phyloP scores from a whole-genome alignment of 2,113 vertebrate genomes.

The Platichthys flesus region DNA sequence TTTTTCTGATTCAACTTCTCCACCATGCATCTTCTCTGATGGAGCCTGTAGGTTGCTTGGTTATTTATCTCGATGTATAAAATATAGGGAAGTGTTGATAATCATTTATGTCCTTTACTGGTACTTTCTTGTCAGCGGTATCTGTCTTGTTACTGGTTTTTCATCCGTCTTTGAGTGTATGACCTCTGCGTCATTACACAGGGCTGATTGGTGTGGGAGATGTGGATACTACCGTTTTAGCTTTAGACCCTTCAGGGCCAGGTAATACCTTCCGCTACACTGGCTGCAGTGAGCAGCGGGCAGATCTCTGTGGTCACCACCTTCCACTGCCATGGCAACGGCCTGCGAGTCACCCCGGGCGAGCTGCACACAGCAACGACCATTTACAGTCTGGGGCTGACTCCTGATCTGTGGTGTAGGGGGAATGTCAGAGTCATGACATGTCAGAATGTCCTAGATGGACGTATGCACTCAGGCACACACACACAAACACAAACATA shows the following conservation, averaged over 20 bases:
- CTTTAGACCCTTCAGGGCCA: slow-evolving; percentile 21
- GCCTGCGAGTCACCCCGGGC: slow-evolving; percentile 63
- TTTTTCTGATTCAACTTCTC: slow-evolving; percentile 15
- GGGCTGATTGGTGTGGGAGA: not conserved
- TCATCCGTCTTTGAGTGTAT: not conserved
- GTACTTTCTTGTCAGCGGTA: not conserved
- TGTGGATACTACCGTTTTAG: not conserved
- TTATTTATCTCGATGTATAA: not conserved
- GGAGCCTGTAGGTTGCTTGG: not conserved
- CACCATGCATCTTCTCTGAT: slow-evolving; percentile 1
- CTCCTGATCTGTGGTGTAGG: slow-evolving; percentile 4
- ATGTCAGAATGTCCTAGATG: too few species aligned
- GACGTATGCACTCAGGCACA: not conserved
- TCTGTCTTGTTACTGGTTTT: not conserved
- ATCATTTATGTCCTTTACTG: not conserved
- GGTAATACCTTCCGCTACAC: not conserved
- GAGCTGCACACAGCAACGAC: slow-evolving; percentile 17
- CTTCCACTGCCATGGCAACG: slow-evolving; percentile 67
- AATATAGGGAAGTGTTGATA: not conserved
- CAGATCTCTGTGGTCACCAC: slow-evolving; percentile 46
- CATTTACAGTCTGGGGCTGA: slow-evolving; percentile 48
- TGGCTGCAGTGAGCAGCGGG: not conserved
- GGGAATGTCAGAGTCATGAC: slow-evolving; percentile 1
- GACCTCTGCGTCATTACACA: not conserved
- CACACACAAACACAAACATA: not conserved